Percentiles rank a stretch among this genome's conserved stretches.
These are phyloP conservation scores for Uropsilus gracilis DNA, from an alignment of 2,113 vertebrate genomes.

Conservation along the genomic window DNA sequence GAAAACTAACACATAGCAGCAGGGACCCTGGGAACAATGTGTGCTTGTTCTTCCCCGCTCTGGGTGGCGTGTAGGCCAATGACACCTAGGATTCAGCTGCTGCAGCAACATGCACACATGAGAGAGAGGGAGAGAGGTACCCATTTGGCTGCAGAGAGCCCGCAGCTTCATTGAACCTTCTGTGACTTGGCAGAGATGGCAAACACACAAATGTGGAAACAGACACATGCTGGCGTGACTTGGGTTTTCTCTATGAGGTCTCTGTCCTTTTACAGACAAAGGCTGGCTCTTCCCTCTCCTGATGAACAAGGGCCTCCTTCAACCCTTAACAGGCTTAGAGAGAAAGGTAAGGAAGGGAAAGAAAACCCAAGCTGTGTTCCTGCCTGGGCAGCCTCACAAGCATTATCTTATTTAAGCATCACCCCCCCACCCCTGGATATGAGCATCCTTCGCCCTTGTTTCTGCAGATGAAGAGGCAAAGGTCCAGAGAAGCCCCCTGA, in stretches of 20 bases:
- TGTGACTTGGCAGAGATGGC: not conserved
- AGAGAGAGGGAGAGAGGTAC: not conserved
- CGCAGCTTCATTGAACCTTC: not conserved
- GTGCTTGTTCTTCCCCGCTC: not conserved
- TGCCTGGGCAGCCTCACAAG: not conserved
- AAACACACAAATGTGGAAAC: not conserved
- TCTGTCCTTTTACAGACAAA: not conserved
- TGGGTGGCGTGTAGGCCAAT: not conserved
- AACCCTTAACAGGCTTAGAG: not conserved
- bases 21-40: not conserved
- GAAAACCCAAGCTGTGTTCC: not conserved
- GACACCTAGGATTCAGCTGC: not conserved
- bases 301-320: not conserved
- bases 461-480: conserved; percentile 28
- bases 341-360: not conserved
- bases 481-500: not conserved
- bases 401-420: not conserved
- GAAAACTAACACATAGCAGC: not conserved
- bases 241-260: not conserved
- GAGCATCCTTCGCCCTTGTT: not conserved
- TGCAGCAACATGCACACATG: not conserved
- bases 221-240: not conserved
- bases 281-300: not conserved
- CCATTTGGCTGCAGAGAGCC: not conserved
- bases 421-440: not conserved